phyloP scores from a whole-genome alignment of 2,797 vertebrate genomes.

The Pangasius macronema region DNA sequence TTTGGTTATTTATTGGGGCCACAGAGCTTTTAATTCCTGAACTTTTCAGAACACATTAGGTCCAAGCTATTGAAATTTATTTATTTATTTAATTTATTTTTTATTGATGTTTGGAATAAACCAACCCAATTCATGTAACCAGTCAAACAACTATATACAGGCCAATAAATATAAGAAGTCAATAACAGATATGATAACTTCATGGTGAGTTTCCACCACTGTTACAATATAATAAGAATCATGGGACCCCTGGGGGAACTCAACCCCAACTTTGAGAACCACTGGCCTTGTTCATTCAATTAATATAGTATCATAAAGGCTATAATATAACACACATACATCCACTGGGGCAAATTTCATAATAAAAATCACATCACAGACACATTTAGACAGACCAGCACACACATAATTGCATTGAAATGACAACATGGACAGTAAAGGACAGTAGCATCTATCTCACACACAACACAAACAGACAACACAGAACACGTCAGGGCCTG shows the following conservation, averaged over 20 bases:
- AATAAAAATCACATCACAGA: background rate
- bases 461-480: background rate
- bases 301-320: background rate
- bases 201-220: no score
- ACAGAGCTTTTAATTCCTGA: background rate
- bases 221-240: background rate
- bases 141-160: background rate
- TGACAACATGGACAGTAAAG: background rate
- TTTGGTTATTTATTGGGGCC: background rate
- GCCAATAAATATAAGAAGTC: background rate
- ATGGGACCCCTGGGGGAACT: background rate
- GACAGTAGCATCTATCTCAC: background rate
- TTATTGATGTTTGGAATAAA: background rate
- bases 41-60: background rate
- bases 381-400: background rate
- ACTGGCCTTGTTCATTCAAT: background rate
- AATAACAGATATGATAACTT: background rate
- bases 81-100: background rate
- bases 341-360: background rate
- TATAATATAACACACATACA: background rate
- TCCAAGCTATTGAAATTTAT: background rate
- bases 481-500: background rate
- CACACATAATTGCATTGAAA: background rate
- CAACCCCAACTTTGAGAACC: background rate
- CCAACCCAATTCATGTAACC: background rate